Evolutionary conservation across 2,797 vertebrate species (phyloP), one percentile per base, ranked within the genome.

Genomic region (Lycodopsis pacificus): DNA sequence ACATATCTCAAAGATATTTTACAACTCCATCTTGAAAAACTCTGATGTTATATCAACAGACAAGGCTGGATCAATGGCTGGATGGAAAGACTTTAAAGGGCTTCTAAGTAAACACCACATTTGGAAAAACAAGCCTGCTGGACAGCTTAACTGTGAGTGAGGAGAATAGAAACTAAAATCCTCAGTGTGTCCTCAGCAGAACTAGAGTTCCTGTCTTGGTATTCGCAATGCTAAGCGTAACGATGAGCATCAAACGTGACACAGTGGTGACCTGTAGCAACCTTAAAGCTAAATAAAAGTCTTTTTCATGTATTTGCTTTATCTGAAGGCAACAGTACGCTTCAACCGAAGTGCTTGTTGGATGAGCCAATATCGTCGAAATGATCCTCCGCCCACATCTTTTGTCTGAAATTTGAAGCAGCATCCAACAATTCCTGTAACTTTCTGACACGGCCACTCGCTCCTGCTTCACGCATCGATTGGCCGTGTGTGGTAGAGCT

Each of bases 71-170:
- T 65, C 48, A 74, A 19, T 73, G 44, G 53, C 53, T 57, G 57
- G 34, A 51, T 57, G 57, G 15, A 53, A 65, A 54, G 30, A 72
- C 27, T 58, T 67, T n/a, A 49, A 14, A 14, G 22, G 34, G 34
- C 15, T 62, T 56, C 71, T 65, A 58, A 65, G 51, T 71, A 72
- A 73, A 56, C 48, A 62, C 7, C 14, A 38, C 56, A 40, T 67
- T 56, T 67, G 49, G 63, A 8, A 57, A 49, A 30, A 59, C 44
- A 4, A 38, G 10, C 49, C 57, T 65, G 14, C 22, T 53, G 72
- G 27, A 83, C 51, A 73, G 59, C 48, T 71, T 30, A 64, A 79
- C 54, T 71, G 34, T 58, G 25, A 76, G 36, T 32, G 51, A 68
- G 53, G 34, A 66, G 61, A 70, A 73, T 46, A 49, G 32, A 69